Percentiles rank a stretch among this genome's conserved stretches.
These are phyloP conservation scores for Tigriopus japonicus DNA, from an alignment of 1,140 invertebrate species.

Conservation along the genomic window DNA sequence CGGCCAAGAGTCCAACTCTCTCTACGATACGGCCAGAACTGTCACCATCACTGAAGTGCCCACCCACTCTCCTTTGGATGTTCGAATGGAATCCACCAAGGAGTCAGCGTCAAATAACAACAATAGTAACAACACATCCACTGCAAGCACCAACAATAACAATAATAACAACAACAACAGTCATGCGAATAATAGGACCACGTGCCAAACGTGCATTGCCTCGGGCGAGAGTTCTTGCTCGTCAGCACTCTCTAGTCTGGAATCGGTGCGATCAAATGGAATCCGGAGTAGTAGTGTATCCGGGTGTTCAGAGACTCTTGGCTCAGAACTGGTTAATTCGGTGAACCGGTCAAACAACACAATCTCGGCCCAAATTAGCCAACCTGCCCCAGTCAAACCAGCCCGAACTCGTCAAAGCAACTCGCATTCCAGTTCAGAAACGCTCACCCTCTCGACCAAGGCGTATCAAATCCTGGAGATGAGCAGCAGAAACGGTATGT, in stretches of 20 bases:
- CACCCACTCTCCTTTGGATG: no score
- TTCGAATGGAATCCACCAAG: no score
- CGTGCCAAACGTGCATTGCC: conserved; percentile 3
- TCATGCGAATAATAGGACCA: background rate
- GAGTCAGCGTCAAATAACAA: background rate
- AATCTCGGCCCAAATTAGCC: background rate
- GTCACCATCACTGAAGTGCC: no score
- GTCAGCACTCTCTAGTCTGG: conserved; percentile 11
- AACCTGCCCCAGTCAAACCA: background rate
- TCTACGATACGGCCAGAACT: no score
- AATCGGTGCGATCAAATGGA: background rate
- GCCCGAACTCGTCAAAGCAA: background rate
- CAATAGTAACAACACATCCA: background rate
- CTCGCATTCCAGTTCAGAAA: background rate
- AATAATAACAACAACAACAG: background rate
- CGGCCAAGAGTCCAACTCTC: no score
- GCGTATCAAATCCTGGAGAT: conserved; percentile 3
- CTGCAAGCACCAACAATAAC: no score
- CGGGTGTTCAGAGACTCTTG: background rate
- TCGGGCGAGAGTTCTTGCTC: conserved; percentile 8
- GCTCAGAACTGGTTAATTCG: background rate
- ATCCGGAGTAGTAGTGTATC: background rate
- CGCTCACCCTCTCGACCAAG: background rate
- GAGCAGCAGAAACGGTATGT: background rate
- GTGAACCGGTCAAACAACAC: background rate